A percentile compares a stretch with the other conserved stretches of the same genome.
These are phyloP conservation scores for Cetoscarus ocellatus DNA, from an alignment of 2,797 vertebrate genomes.

Conservation along the genomic window DNA sequence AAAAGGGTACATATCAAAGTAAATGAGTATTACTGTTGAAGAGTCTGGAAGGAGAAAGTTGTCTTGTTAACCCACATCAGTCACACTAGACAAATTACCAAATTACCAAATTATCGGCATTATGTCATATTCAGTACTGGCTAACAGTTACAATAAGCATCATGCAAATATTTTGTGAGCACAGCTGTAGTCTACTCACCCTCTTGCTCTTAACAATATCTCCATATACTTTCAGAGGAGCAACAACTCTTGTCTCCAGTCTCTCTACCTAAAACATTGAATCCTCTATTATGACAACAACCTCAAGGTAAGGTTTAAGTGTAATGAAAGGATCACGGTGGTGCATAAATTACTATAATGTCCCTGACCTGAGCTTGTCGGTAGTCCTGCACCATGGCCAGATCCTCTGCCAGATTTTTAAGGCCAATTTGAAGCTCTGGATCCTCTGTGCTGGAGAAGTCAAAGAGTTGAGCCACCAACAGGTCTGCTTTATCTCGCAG, in stretches of 20 bases:
- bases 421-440: slow-evolving; percentile 71
- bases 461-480: slow-evolving; percentile 79
- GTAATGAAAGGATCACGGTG: background rate
- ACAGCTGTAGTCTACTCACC: slow-evolving; percentile 58
- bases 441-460: slow-evolving; percentile 74
- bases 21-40: too few relatives aligned
- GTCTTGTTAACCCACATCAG: too few relatives aligned
- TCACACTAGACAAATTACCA: too few relatives aligned
- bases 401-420: slow-evolving; percentile 82
- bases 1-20: too few relatives aligned
- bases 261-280: slow-evolving; percentile 74
- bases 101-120: too few relatives aligned
- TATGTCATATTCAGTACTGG: too few relatives aligned
- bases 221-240: slow-evolving; percentile 81
- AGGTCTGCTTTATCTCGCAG: slow-evolving; percentile 81
- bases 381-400: slow-evolving; percentile 88
- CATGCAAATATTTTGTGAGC: too few relatives aligned
- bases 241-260: slow-evolving; percentile 81
- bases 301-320: background rate
- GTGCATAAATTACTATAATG: background rate
- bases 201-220: slow-evolving; percentile 77
- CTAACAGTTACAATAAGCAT: too few relatives aligned
- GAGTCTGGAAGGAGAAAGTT: too few relatives aligned
- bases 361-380: slow-evolving; percentile 86
- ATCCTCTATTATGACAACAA: background rate